Percentiles rank a stretch among this genome's conserved stretches.
These are phyloP conservation scores for Archips xylosteana DNA, from an alignment of 2,888 invertebrate genomes.

Conservation along the genomic window DNA sequence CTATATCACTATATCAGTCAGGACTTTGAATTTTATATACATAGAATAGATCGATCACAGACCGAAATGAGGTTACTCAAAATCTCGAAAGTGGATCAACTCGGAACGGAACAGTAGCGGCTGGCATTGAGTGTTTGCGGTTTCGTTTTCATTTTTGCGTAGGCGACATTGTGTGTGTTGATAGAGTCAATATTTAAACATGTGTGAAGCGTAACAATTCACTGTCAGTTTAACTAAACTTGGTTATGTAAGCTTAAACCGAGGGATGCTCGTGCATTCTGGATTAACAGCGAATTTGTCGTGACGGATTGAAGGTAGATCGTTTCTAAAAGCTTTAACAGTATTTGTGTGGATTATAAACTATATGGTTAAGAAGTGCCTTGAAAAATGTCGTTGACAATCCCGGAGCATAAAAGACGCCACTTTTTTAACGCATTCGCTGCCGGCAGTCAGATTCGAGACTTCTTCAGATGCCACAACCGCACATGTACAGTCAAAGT, in stretches of 20 bases:
- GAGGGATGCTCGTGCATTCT: slow-evolving; percentile 21
- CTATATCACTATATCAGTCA: too few relatives aligned
- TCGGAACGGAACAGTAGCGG: background rate
- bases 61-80: background rate
- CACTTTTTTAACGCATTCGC: too few relatives aligned
- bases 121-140: background rate
- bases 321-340: background rate
- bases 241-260: slow-evolving; percentile 9
- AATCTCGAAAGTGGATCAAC: background rate
- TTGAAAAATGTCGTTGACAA: too few relatives aligned
- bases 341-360: background rate
- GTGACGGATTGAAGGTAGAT: background rate
- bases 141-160: slow-evolving; percentile 23
- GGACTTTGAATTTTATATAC: too few relatives aligned
- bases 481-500: too few relatives aligned
- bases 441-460: too few relatives aligned
- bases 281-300: slow-evolving; percentile 16
- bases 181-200: slow-evolving; percentile 30
- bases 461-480: too few relatives aligned
- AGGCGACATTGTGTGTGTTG: slow-evolving; percentile 14
- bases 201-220: slow-evolving; percentile 26
- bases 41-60: too few relatives aligned
- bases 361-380: too few relatives aligned
- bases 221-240: slow-evolving; percentile 9
- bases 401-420: too few relatives aligned